These are phyloP conservation scores for Lerista edwardsae DNA, from an alignment of 2,797 vertebrate genomes.

Conservation along the genomic window DNA sequence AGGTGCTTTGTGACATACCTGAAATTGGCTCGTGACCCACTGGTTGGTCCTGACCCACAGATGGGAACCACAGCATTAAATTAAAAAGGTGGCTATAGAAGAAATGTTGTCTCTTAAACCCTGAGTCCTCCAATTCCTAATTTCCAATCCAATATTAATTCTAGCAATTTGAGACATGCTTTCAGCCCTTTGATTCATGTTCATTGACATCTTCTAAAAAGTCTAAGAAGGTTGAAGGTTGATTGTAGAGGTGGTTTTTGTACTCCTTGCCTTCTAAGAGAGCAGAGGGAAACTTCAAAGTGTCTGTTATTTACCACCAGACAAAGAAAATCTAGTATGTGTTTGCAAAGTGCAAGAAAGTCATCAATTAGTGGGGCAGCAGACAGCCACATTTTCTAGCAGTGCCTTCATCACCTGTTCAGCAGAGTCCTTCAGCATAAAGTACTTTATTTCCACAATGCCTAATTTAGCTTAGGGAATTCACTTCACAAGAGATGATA, in stretches of 20 bases:
- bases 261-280: conserved; percentile 62
- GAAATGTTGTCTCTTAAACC: background rate
- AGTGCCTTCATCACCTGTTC: background rate
- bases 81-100: background rate
- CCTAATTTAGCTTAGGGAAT: background rate
- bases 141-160: background rate
- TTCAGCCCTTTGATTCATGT: background rate
- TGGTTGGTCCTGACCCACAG: too few species aligned
- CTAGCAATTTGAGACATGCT: background rate
- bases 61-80: too few species aligned
- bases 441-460: background rate
- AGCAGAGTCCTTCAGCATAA: background rate
- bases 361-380: conserved; percentile 53
- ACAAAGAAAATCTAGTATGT: conserved; percentile 60
- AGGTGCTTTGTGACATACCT: too few species aligned
- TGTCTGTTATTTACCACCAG: conserved; percentile 55
- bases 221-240: conserved; percentile 39
- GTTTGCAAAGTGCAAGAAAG: conserved; percentile 61
- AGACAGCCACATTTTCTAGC: conserved; percentile 1
- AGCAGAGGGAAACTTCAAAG: conserved; percentile 66
- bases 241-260: conserved; percentile 65
- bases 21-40: too few species aligned
- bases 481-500: too few species aligned
- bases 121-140: background rate
- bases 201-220: background rate